Evolutionary conservation across 2,113 vertebrate species (phyloP).

Genomic region (Brachionichthys hirsutus): DNA sequence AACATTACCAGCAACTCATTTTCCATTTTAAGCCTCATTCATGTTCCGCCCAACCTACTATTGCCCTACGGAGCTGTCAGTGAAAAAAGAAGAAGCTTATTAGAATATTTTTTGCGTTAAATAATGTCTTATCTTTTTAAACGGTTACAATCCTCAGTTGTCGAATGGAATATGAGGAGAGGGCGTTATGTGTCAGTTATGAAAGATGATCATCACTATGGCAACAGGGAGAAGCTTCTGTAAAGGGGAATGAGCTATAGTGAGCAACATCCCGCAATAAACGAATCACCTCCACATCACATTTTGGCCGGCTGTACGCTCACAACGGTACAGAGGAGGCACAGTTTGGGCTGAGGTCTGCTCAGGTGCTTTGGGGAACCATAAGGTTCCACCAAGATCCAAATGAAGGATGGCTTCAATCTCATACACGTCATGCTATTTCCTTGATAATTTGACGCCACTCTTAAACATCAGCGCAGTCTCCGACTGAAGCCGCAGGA

Average conservation of each 20-base stretch:
- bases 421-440: slow-evolving; percentile 52
- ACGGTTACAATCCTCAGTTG: slow-evolving; percentile 39
- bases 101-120: slow-evolving; percentile 44
- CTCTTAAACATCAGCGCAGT: slow-evolving; percentile 8
- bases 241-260: slow-evolving; percentile 57
- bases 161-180: slow-evolving; percentile 42
- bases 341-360: slow-evolving; percentile 15
- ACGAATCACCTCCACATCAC: slow-evolving; percentile 63
- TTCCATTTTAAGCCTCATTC: slow-evolving; percentile 48
- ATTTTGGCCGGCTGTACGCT: slow-evolving; percentile 37
- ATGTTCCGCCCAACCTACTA: slow-evolving; percentile 21
- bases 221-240: slow-evolving; percentile 62
- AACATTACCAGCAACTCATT: slow-evolving; percentile 39
- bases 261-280: slow-evolving; percentile 56
- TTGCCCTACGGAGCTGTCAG: slow-evolving; percentile 33
- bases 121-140: slow-evolving; percentile 50
- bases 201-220: slow-evolving; percentile 62
- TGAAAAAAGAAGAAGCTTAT: slow-evolving; percentile 23
- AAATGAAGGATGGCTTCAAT: slow-evolving; percentile 52
- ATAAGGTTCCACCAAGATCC: slow-evolving; percentile 49
- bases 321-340: slow-evolving; percentile 5
- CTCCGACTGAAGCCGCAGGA: too few species aligned
- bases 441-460: slow-evolving; percentile 46
- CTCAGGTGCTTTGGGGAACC: slow-evolving; percentile 44
- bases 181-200: slow-evolving; percentile 49